These are phyloP conservation scores for Holothuria glaberrima DNA, from an alignment of 35 echinoderm and acorn worm species.

Conservation along the genomic window DNA sequence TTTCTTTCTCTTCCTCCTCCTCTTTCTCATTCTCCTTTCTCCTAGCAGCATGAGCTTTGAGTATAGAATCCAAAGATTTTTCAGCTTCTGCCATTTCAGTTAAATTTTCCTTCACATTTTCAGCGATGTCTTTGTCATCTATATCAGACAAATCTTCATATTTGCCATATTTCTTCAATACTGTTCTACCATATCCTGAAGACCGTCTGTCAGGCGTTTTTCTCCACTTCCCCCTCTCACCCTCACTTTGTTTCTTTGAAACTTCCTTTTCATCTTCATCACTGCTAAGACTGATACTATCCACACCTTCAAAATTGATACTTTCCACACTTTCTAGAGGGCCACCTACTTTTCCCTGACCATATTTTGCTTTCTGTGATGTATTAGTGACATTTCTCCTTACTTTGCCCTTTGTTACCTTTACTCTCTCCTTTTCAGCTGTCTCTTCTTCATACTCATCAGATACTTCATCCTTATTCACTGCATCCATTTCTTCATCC, in stretches of 20 bases:
- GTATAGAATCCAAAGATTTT: conserved; percentile 19
- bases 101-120: conserved; percentile 19
- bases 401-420: no score
- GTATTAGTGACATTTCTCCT: no score
- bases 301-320: neutral
- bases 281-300: neutral
- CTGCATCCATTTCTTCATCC: neutral
- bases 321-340: no score
- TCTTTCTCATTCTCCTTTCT: neutral
- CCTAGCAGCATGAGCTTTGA: neutral
- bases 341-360: no score
- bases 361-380: no score
- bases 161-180: conserved; percentile 6
- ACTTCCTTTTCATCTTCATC: neutral
- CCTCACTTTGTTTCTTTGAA: neutral
- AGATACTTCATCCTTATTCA: neutral
- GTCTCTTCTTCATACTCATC: neutral
- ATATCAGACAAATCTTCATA: conserved; percentile 21
- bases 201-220: neutral
- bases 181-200: no score
- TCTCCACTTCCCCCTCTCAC: neutral
- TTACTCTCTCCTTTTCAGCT: neutral
- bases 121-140: conserved; percentile 13
- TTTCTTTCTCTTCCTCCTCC: neutral
- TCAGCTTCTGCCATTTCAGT: conserved; percentile 6